Evolutionary conservation across 1,140 invertebrate genomes (phyloP), one percentile per base, ranked within the genome.

Genomic region (Drosophila tropicalis): DNA sequence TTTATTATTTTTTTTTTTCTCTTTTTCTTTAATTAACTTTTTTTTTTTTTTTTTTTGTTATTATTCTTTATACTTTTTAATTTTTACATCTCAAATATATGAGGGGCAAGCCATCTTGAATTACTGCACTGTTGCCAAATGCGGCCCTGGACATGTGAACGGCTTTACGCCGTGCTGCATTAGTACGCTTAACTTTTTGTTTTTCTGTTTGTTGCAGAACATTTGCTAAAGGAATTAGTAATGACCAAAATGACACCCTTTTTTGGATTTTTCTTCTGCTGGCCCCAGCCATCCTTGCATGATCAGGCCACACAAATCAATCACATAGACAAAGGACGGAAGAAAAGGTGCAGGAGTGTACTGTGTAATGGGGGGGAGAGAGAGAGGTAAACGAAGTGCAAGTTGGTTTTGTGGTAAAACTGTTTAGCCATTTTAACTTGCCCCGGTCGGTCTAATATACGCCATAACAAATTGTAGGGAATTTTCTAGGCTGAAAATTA

Each of bases 251-350:
- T 51, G 44, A 51, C 44, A 51, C 44, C 44, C 17, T 22, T 51
- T 51, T 19, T 47, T 17, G 19, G 5, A 3, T 2, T 29, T 5
- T 29, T 29, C 6, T 29, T 29, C 5, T 29, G 7, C 44, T 15
- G 15, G 5, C 5, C 61, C 56, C n/a, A 39, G 22, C 32, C 40
- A 77, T 62, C 61, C 74, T 77, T 77, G 75, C 75, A 77, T 77
- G 73, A 77, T 77, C 73, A 22, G 32, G 44, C 66, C 29, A 77
- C 75, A 77, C 75, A 77, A 77, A 77, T 77, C 73, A 76, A 76
- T 76, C 73, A 58, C 12, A 13, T 17, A 10, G n/a, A 2, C 19
- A 17, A 3, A 7, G 17, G 44, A 1, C 2, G 17, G 41, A 12
- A 5, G 6, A 2, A 12, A n/a, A 12, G 29, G 29, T 29, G 29